Evolutionary conservation across 2,113 vertebrate genomes (phyloP).

Genomic region (Butorides virescens): DNA sequence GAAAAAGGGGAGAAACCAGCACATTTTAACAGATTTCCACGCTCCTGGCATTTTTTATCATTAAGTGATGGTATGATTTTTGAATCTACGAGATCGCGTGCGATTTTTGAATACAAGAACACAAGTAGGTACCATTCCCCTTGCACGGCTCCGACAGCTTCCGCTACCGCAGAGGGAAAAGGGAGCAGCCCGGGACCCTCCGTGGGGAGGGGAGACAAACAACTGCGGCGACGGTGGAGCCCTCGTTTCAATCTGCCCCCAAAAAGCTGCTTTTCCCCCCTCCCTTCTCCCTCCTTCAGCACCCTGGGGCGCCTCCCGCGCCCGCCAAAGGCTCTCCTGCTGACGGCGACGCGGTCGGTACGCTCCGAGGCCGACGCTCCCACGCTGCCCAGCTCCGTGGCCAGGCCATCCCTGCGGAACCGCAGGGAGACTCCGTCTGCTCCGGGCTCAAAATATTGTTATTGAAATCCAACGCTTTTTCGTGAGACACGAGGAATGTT

Average conservation of each 20-base stretch:
- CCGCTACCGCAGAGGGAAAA: neutral
- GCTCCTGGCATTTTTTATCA: neutral
- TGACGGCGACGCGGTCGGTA: rapidly evolving
- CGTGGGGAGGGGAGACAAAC: rapidly evolving
- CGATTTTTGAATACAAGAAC: neutral
- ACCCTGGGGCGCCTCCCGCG: neutral
- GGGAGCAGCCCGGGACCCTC: neutral
- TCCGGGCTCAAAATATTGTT: neutral
- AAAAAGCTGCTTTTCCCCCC: neutral
- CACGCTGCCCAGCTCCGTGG: no score
- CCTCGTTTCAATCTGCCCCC: rapidly evolving
- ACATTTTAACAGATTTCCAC: neutral
- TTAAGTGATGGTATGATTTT: neutral
- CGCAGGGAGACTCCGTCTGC: neutral
- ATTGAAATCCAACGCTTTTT: rapidly evolving
- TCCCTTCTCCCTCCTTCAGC: neutral
- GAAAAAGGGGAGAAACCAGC: neutral
- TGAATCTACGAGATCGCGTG: rapidly evolving
- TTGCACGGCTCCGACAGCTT: neutral
- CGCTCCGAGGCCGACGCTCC: no score
- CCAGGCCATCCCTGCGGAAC: neutral
- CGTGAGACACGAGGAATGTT: neutral
- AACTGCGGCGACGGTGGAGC: rapidly evolving
- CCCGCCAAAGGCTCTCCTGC: rapidly evolving
- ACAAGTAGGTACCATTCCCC: neutral